Evolutionary conservation across 2,888 invertebrate species (phyloP), one percentile per base, ranked within the genome.

Genomic region (Netelia inedita): DNA sequence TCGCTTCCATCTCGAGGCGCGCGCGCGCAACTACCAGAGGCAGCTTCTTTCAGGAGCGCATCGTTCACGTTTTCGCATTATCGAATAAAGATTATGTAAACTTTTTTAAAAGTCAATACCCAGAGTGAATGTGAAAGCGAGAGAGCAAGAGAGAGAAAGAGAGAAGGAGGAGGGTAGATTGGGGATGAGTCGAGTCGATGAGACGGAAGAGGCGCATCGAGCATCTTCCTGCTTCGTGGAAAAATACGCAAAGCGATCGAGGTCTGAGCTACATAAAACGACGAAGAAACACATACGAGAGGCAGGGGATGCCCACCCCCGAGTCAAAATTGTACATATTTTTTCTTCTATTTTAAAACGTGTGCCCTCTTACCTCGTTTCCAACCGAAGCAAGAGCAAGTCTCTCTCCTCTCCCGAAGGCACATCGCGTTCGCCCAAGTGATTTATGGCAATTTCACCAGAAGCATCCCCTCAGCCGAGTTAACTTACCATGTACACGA

Each of bases 21-120:
- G 50, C 65, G 21, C 50, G n/a, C 16, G 43, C 78, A 83, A 88
- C 88, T 82, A 87, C 84, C 79, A 81, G 66, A 57, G 53, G 78
- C 50, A 68, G 65, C 53, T 65, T 69, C 75, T 63, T 55, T 43
- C 41, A 61, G 11, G 75, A 80, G 85, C 81, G 73, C 83, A 83
- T 57, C 89, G 86, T 88, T 76, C 61, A 85, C 83, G 86, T 76
- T 46, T 46, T 86, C 87, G 89, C 91, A 91, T 90, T 90, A 91
- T 90, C 90, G 90, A 89, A 89, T 89, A 88, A 80, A 87, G 88
- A 88, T 91, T 91, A 91, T 89, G 90, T 87, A 89, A 86, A 86
- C 84, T 85, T 85, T 68, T 82, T 83, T 83, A 79, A 85, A 76
- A 83, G 78, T 76, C 69, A 82, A 84, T 87, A 82, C 79, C 79